Percentiles rank a stretch among this genome's conserved stretches.
Evolutionary conservation across 1,140 invertebrate species (phyloP).

Genomic region (Camponotus pennsylvanicus): DNA sequence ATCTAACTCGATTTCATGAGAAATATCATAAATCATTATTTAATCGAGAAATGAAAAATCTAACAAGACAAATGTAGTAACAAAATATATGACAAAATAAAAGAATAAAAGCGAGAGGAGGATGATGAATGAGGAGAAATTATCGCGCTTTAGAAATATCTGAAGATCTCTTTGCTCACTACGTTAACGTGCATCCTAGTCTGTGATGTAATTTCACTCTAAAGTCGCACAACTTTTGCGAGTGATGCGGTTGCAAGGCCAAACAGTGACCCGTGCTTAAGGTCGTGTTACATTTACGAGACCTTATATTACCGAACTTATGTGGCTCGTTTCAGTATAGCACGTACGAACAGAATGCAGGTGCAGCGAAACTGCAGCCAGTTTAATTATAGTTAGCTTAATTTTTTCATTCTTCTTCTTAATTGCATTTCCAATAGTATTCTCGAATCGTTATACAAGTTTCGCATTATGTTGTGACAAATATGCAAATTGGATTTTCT

Average conservation of each 20-base stretch:
- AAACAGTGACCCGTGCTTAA: conserved; percentile 48
- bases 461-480: background rate
- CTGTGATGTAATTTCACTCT: conserved; percentile 42
- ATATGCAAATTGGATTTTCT: background rate
- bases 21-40: too few species aligned
- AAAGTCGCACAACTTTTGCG: conserved; percentile 22
- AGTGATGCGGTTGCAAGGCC: conserved; percentile 34
- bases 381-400: background rate
- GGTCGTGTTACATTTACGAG: conserved; percentile 50
- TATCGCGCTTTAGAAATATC: conserved; percentile 16
- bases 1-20: too few species aligned
- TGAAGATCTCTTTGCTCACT: background rate
- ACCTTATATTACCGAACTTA: conserved; percentile 37
- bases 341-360: conserved; percentile 11
- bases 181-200: background rate
- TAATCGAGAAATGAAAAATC: background rate
- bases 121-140: conserved; percentile 1
- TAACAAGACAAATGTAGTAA: background rate
- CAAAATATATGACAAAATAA: background rate
- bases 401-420: conserved; percentile 9
- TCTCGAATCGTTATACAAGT: conserved; percentile 2
- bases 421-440: conserved; percentile 17
- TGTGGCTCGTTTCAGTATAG: background rate
- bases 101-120: background rate
- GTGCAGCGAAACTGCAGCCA: conserved; percentile 1